Conservation (phyloP, 2,797 vertebrate genomes). For the Odontamblyopus lacepedii region DNA sequence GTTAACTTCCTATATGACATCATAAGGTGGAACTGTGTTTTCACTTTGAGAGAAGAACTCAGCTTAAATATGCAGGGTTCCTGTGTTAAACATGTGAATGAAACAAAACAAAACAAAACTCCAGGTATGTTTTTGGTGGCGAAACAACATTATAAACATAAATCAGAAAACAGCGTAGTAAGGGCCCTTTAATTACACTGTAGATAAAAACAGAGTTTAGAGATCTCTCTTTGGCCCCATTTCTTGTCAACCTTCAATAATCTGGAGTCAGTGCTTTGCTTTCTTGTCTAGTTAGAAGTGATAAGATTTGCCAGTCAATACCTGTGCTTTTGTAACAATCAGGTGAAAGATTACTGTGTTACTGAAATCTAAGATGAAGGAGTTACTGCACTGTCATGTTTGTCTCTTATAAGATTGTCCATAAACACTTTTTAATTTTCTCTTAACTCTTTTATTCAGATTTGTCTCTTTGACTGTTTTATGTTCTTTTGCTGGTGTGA, state of each 20-base stretch:
- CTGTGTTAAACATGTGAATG: too few relatives aligned
- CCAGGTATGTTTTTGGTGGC: too few relatives aligned
- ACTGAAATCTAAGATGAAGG: background rate
- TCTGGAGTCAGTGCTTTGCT: constrained; percentile 20
- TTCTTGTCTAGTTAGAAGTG: constrained; percentile 17
- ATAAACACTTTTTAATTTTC: too few relatives aligned
- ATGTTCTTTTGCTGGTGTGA: background rate
- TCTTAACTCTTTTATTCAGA: background rate
- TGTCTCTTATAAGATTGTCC: too few relatives aligned
- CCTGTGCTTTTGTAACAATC: background rate
- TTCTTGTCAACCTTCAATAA: constrained; percentile 24
- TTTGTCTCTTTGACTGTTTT: background rate
- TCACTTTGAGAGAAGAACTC: too few relatives aligned
- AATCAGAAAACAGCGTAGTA: too few relatives aligned
- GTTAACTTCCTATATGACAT: too few relatives aligned
- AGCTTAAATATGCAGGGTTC: too few relatives aligned
- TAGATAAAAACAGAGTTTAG: background rate
- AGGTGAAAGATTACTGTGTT: background rate
- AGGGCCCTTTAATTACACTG: background rate
- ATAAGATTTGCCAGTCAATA: constrained; percentile 12
- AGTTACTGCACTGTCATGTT: background rate
- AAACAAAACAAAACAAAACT: too few relatives aligned
- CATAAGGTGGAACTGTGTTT: too few relatives aligned
- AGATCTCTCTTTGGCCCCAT: background rate
- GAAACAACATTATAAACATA: too few relatives aligned